Evolutionary conservation across 1,140 invertebrate genomes (phyloP).

Genomic region (Sweltsa coloradensis): DNA sequence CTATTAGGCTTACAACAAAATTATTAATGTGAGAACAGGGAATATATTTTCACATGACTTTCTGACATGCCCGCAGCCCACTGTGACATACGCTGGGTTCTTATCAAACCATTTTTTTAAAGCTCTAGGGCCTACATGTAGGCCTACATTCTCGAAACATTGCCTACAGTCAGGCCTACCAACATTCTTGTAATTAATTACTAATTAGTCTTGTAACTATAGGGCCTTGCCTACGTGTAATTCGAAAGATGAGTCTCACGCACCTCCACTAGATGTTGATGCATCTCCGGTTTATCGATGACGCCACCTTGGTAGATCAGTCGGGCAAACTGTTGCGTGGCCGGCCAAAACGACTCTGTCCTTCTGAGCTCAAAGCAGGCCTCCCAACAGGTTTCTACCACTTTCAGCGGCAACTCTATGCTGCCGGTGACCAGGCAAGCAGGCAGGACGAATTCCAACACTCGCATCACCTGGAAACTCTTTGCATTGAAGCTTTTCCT

Average conservation of each 20-base stretch:
- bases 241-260: background rate
- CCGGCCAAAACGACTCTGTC: slow-evolving; percentile 23
- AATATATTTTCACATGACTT: too few species aligned
- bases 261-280: background rate
- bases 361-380: slow-evolving; percentile 21
- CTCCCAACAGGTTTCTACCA: slow-evolving; percentile 15
- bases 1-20: too few species aligned
- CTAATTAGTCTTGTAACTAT: background rate
- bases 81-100: too few species aligned
- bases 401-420: background rate
- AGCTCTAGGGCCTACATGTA: background rate
- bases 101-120: too few species aligned
- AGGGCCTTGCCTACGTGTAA: background rate
- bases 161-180: background rate
- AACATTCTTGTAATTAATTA: background rate
- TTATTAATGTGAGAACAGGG: too few species aligned
- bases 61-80: too few species aligned
- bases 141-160: background rate
- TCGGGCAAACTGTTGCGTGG: slow-evolving; percentile 18
- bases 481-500: too few species aligned
- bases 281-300: background rate
- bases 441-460: background rate
- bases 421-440: background rate
- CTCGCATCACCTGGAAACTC: background rate
- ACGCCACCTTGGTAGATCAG: slow-evolving; percentile 14